phyloP scores from a whole-genome alignment of 2,888 invertebrate genomes.

The Pyrrhosoma nymphula region DNA sequence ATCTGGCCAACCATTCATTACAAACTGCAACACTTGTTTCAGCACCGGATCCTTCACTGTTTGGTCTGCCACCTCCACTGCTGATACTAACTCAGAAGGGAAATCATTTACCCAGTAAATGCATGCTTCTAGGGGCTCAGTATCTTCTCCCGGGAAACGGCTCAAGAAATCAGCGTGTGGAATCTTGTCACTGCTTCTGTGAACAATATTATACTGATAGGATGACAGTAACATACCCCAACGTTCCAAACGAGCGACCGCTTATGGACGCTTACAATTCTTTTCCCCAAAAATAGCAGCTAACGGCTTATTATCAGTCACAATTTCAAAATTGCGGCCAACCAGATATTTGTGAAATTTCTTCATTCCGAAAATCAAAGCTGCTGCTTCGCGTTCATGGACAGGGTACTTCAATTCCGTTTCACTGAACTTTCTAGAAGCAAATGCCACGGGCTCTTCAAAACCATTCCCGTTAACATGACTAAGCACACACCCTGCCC shows the following conservation, averaged over 20 bases:
- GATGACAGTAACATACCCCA: not conserved
- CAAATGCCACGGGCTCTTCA: not conserved
- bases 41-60: no score
- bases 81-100: not conserved
- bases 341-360: no score
- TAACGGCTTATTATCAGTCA: not conserved
- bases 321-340: not conserved
- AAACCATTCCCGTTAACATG: not conserved
- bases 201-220: not conserved
- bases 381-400: not conserved
- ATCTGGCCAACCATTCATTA: no score
- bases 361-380: not conserved
- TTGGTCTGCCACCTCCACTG: not conserved
- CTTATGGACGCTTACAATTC: not conserved
- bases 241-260: not conserved
- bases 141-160: not conserved
- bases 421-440: not conserved
- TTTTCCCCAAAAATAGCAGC: not conserved
- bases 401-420: not conserved
- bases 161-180: not conserved
- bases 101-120: not conserved
- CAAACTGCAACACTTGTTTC: no score
- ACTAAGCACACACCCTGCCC: not conserved
- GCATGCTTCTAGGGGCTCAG: not conserved
- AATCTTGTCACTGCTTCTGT: not conserved